Base-by-base conservation (phyloP, 2,113 vertebrate species). In the Zosterops borbonicus region DNA sequence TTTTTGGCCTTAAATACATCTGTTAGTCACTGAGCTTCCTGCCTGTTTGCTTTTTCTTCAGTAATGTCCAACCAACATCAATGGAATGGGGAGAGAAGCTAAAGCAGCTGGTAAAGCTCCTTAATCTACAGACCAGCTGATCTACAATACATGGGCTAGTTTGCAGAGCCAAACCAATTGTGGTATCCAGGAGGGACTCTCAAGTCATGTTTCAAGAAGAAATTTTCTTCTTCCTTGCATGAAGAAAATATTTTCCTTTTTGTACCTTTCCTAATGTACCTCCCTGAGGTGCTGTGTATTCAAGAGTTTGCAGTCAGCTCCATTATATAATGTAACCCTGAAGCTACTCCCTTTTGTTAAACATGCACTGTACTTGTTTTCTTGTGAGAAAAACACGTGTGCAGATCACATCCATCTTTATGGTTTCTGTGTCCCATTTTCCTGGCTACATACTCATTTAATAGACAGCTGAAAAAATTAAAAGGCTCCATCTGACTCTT, bases 271-370 rank as follows among this genome's bases (percentile, higher is more conserved):
- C 18, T 37, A 35, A 37, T 17, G 9, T 49, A 49, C 60, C 35
- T 74, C 60, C 83, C 62, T 86, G 64, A 41, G 74, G 83, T 78
- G 37, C 68, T 90, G 19, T 90, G 19, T 71, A 29, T 71, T 53
- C 37, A 50, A 29, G 71, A 67, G 56, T 92, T 93, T 89, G 74
- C 41, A 22, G 67, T 82, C 79, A 60, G 9, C 56, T 84, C 31
- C 73, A 21, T 89, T 95, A 39, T 56, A 28, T 64, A 82, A 82
- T 46, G 23, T 68, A 78, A 90, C 68, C 87, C 76, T 3, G 28
- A 74, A 93, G 83, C 88, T 89, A 75, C 47, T 93, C 65, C 52
- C 62, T 91, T 94, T 87, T 89, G 80, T 94, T 82, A 73, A 75
- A 84, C n/a, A 16, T 39, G 69, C 12, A 5, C 44, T 49, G 44